phyloP scores from a whole-genome alignment of 2,113 vertebrate species.

The Tupaia chinensis region DNA sequence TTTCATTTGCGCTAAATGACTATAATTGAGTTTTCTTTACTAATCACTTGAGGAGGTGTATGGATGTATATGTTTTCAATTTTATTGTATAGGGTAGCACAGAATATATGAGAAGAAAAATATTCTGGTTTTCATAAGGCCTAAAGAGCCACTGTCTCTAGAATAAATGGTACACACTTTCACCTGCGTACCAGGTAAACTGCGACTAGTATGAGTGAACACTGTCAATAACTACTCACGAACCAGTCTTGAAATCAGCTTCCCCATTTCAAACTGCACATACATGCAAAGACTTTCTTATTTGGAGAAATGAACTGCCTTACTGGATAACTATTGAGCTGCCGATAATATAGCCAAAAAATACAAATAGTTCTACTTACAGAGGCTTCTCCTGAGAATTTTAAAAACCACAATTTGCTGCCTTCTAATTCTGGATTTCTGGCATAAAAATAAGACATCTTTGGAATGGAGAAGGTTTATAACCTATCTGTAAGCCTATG shows the following conservation, averaged over 20 bases:
- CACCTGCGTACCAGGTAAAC: not conserved
- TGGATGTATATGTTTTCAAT: not conserved
- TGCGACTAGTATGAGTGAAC: not conserved
- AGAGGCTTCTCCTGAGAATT: conserved; percentile 37
- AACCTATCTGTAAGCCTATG: conserved; percentile 24
- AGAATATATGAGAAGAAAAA: not conserved
- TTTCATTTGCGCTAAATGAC: conserved; percentile 23
- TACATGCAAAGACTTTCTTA: conserved; percentile 8
- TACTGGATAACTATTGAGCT: not conserved
- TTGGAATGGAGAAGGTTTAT: conserved; percentile 10
- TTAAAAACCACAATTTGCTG: conserved; percentile 54
- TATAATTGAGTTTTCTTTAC: not conserved
- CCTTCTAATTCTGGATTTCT: conserved; percentile 66
- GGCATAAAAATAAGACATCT: conserved; percentile 60
- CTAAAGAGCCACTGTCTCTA: not conserved
- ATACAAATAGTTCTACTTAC: conserved; percentile 53
- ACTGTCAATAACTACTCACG: not conserved
- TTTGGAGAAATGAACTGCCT: not conserved
- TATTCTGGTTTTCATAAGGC: not conserved
- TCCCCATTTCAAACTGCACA: not conserved
- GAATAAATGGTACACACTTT: not conserved
- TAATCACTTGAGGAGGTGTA: not conserved
- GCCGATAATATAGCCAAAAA: conserved; percentile 39
- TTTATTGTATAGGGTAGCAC: not conserved
- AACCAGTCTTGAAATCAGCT: not conserved